Conservation (phyloP, 2,113 vertebrate species). For the Climacteris rufus region DNA sequence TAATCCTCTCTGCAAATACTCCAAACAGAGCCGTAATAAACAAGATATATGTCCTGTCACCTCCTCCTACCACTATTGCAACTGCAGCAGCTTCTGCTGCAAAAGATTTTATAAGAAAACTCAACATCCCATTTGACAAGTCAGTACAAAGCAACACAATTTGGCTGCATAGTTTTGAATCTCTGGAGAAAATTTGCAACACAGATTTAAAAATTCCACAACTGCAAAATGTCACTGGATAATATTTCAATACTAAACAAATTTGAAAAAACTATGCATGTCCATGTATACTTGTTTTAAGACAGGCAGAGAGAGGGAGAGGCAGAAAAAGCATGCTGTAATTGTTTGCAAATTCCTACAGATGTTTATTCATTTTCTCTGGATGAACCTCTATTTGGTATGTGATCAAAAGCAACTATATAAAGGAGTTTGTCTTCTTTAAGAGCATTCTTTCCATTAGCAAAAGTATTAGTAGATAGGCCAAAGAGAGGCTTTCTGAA, state of each 20-base stretch:
- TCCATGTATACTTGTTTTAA: neutral
- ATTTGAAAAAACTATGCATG: neutral
- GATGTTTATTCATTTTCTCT: constrained; percentile 34
- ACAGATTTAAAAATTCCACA: neutral
- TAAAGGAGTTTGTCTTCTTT: constrained; percentile 12
- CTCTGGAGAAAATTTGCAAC: neutral
- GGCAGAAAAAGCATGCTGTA: neutral
- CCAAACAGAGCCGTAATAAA: neutral
- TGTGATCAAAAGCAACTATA: constrained; percentile 24
- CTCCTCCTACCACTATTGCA: neutral
- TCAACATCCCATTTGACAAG: neutral
- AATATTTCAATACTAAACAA: neutral
- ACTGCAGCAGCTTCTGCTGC: neutral
- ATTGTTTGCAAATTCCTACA: constrained; percentile 29
- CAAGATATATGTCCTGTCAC: neutral
- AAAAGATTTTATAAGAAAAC: neutral
- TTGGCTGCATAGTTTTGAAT: neutral
- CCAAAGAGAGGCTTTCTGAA: constrained; percentile 50
- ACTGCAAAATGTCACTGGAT: neutral
- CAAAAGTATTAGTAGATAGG: neutral
- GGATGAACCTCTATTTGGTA: constrained; percentile 3
- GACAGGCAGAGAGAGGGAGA: neutral
- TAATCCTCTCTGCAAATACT: neutral
- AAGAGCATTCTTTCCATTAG: constrained; percentile 50
- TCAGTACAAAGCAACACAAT: neutral